Percentiles rank a stretch among this genome's conserved stretches.
Conservation (phyloP, 1,140 invertebrate genomes). For the Cotesia glomerata region DNA sequence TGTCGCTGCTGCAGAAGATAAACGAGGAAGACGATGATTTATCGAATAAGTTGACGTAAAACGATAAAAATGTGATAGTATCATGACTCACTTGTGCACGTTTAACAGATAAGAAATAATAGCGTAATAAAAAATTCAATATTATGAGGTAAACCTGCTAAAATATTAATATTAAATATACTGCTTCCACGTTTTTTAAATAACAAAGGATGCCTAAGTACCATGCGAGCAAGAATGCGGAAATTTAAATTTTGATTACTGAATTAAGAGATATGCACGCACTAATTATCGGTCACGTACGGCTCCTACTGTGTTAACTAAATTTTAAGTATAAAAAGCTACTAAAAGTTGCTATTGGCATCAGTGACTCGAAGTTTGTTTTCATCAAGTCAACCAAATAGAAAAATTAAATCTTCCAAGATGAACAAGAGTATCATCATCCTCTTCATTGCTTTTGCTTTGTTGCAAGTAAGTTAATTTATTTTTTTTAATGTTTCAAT, state of each 20-base stretch:
- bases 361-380: no score
- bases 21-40: neutral
- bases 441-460: no score
- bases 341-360: no score
- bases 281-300: neutral
- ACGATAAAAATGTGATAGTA: conserved; percentile 1
- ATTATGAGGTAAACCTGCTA: neutral
- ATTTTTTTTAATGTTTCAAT: no score
- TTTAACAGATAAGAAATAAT: neutral
- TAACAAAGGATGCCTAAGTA: no score
- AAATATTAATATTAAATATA: neutral
- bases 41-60: neutral
- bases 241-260: neutral
- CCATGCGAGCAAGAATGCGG: no score
- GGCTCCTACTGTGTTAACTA: neutral
- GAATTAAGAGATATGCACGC: neutral
- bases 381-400: neutral
- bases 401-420: no score
- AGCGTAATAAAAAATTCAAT: neutral
- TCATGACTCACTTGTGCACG: neutral
- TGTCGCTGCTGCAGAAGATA: neutral
- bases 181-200: no score
- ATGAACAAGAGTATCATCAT: no score
- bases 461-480: no score
- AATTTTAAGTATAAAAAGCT: neutral